Evolutionary conservation across 2,888 invertebrate genomes (phyloP).

Genomic region (Netelia virgata): DNA sequence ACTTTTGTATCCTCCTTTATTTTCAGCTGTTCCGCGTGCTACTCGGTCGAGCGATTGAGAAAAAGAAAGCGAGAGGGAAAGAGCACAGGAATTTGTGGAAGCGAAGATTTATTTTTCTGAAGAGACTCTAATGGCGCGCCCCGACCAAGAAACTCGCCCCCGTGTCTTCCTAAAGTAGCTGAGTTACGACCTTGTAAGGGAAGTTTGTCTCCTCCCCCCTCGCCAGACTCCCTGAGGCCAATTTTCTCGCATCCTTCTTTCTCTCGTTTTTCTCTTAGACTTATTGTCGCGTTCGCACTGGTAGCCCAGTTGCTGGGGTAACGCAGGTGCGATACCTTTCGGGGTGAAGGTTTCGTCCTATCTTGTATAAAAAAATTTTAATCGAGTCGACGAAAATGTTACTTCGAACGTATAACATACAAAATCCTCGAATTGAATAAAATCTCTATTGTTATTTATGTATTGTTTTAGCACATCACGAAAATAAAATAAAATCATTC

Average conservation of each 20-base stretch:
- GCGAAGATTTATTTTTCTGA: conserved; percentile 83
- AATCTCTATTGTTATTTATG: not conserved
- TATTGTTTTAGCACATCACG: no score
- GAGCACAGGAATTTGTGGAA: conserved; percentile 75
- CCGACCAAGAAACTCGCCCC: conserved; percentile 77
- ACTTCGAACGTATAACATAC: not conserved
- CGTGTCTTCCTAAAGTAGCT: conserved; percentile 77
- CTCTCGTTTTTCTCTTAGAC: conserved; percentile 44
- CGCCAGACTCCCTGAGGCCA: conserved; percentile 72
- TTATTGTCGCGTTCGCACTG: conserved; percentile 48
- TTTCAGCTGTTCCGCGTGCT: conserved; percentile 12
- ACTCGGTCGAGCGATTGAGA: conserved; percentile 14
- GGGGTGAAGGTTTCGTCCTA: conserved; percentile 30
- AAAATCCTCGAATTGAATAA: conserved; percentile 5
- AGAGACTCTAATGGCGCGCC: conserved; percentile 82
- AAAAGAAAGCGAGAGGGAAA: conserved; percentile 55
- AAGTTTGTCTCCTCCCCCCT: conserved; percentile 71
- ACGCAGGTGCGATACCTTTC: conserved; percentile 56
- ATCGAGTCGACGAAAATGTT: not conserved
- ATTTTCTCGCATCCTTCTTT: conserved; percentile 68
- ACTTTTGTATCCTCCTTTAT: conserved; percentile 24
- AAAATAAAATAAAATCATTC: no score
- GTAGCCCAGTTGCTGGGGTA: conserved; percentile 41
- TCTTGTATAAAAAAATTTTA: conserved; percentile 22
- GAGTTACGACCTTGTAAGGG: conserved; percentile 82